Base-by-base conservation (phyloP, 1,140 invertebrate genomes). In the Chymomyza costata region DNA sequence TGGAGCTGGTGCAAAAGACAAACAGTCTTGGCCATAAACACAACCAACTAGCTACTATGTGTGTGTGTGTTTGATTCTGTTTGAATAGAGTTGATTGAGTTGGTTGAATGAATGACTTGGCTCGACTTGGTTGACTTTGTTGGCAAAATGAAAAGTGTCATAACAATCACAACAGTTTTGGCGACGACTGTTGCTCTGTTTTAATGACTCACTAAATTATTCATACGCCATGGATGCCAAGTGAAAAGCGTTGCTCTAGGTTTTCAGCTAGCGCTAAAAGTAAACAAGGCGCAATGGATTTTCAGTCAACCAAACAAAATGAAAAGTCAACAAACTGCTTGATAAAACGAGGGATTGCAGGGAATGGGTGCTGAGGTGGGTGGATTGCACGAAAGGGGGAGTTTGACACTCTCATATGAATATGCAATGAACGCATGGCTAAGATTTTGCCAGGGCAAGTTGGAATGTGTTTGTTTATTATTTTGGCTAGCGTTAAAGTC, bases 121-220 rank as follows among this genome's bases (percentile, higher is more conserved):
- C 11, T 49, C 18, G 2, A 19, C 5, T 8, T 37, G 14, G 19
- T 62, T 62, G 53, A 50, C 37, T 46, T 40, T 47, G 34, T 32
- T 43, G 58, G 64, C 58, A 49, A 78, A 80, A 80, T 80, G 64
- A 80, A 80, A 80, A 73, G 73, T 73, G 73, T 80, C 74, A 80
- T 73, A 73, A 68, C 71, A 80, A 71, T 63, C 59, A 57, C 8
- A 38, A 16, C 45, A 53, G 49, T 17, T 32, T 28, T 40, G 35
- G 18, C 52, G 35, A 35, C 32, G 30, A 65, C 40, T 65, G 46
- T 38, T n/a, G 48, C 39, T 52, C 48, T n/a, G 53, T 37, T 78
- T 80, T 80, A 80, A 80, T 80, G 73, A 80, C 73, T 81, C 73
- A 73, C 67, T 80, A 80, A 80, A 80, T 80, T 80, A 80, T 80